Conservation (phyloP, 2,113 vertebrate genomes). For the Ctenomys sociabilis region DNA sequence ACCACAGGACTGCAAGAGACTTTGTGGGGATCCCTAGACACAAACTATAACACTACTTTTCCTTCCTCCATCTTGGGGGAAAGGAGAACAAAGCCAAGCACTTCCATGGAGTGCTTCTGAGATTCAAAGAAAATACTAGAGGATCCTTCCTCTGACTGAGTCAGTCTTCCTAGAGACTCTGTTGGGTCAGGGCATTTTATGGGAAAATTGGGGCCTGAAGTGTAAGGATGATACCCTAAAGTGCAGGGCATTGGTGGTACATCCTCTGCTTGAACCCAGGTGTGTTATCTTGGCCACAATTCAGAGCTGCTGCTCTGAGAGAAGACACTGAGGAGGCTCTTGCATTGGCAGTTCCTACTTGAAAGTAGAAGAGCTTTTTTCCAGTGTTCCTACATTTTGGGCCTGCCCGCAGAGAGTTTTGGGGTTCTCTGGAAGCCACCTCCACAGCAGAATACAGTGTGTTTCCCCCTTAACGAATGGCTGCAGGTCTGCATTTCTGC, state of each 20-base stretch:
- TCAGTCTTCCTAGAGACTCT: not conserved
- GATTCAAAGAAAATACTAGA: not conserved
- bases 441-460: not conserved
- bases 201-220: not conserved
- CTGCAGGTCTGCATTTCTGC: not conserved
- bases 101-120: not conserved
- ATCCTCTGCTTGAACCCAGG: no score
- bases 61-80: no score
- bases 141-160: not conserved
- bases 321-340: not conserved
- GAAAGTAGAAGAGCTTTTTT: not conserved
- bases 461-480: not conserved
- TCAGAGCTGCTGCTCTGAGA: not conserved
- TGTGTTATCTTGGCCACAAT: no score
- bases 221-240: not conserved
- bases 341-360: not conserved
- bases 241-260: not conserved
- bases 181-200: not conserved
- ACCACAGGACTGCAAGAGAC: no score
- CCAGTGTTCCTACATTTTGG: not conserved
- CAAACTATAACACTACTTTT: no score
- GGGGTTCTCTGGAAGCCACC: not conserved
- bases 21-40: no score
- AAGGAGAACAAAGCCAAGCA: no score
- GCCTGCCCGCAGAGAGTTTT: not conserved